Base-by-base conservation (phyloP, 2,113 vertebrate species). In the Struthidea cinerea region DNA sequence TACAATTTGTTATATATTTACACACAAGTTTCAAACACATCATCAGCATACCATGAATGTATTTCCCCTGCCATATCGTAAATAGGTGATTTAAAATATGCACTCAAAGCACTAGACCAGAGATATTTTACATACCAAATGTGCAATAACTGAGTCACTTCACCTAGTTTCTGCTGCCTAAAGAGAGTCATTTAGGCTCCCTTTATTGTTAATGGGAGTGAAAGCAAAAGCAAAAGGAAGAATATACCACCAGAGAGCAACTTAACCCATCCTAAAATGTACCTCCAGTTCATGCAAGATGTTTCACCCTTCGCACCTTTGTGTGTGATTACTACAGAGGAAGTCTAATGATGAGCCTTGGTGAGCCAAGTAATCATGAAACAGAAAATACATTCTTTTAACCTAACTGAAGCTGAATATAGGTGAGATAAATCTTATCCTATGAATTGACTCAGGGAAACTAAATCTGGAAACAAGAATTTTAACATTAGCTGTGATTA, bases 91-190 rank as follows among this genome's bases (percentile, higher is more conserved):
- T 91, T 81, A 33, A 81, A 93, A 91, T 27, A 82, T 7, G 55
- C 44, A 79, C 52, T 74, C 47, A 64, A 85, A 93, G 65, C 57
- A 71, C 56, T 47, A 84, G 65, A 84, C 27, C 37, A 75, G 65
- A 82, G 77, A 24, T 52, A 76, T 22, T 94, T 91, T 85, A 91
- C 64, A 93, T 68, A 87, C 21, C 42, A 82, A 93, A 91, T 65
- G 59, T 53, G 57, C 53, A 95, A 82, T 56, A 74, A 92, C 21
- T 20, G 75, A 95, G 82, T 88, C 78, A 93, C 35, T 94, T 96
- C 70, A 83, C 74, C 69, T 60, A 55, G 35, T 47, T 87, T 87
- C 81, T 84, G 65, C 74, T 82, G 70, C 65, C 44, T 75, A 52
- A 68, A 87, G 78, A 69, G 53, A 76, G 52, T 26, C 5, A 87